A percentile compares a stretch with the other conserved stretches of the same genome.
phyloP scores from a whole-genome alignment of 2,797 vertebrate species.

The Enteromius viviparus region DNA sequence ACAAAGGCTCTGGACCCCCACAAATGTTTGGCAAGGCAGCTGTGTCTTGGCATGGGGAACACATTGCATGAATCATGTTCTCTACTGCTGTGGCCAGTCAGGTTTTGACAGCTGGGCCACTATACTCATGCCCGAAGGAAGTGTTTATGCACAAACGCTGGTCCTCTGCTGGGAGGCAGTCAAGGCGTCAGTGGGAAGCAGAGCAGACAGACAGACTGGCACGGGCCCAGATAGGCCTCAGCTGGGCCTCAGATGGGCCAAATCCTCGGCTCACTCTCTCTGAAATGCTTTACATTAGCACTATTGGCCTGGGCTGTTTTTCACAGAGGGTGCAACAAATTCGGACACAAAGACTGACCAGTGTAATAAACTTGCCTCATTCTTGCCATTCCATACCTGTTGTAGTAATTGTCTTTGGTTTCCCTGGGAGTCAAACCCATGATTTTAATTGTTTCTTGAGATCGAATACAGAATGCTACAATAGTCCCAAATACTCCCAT shows the following conservation, averaged over 20 bases:
- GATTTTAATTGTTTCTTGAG: not conserved
- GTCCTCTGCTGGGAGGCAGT: slow-evolving; percentile 52
- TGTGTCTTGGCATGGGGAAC: slow-evolving; percentile 48
- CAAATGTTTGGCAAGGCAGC: slow-evolving; percentile 51
- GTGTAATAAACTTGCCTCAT: slow-evolving; percentile 19
- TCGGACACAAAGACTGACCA: slow-evolving; percentile 26
- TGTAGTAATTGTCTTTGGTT: not conserved
- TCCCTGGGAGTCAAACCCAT: not conserved
- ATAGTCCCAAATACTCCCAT: not conserved
- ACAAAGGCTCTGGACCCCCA: slow-evolving; percentile 62
- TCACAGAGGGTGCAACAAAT: slow-evolving; percentile 29
- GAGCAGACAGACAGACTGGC: slow-evolving; percentile 51
- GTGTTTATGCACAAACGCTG: slow-evolving; percentile 56
- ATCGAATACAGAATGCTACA: not conserved
- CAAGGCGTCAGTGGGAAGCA: slow-evolving; percentile 49
- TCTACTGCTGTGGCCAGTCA: slow-evolving; percentile 59
- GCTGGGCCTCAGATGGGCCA: slow-evolving; percentile 42
- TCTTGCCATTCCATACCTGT: slow-evolving; percentile 14
- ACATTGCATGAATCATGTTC: slow-evolving; percentile 61
- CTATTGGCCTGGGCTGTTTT: slow-evolving; percentile 40
- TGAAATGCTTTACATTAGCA: slow-evolving; percentile 34
- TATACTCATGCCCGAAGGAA: slow-evolving; percentile 57
- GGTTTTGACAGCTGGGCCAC: slow-evolving; percentile 63
- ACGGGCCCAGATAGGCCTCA: slow-evolving; percentile 39
- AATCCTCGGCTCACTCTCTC: slow-evolving; percentile 31